A percentile compares a stretch with the other conserved stretches of the same genome.
Evolutionary conservation across 2,113 vertebrate genomes (phyloP).

Genomic region (Emydocephalus ijimae): DNA sequence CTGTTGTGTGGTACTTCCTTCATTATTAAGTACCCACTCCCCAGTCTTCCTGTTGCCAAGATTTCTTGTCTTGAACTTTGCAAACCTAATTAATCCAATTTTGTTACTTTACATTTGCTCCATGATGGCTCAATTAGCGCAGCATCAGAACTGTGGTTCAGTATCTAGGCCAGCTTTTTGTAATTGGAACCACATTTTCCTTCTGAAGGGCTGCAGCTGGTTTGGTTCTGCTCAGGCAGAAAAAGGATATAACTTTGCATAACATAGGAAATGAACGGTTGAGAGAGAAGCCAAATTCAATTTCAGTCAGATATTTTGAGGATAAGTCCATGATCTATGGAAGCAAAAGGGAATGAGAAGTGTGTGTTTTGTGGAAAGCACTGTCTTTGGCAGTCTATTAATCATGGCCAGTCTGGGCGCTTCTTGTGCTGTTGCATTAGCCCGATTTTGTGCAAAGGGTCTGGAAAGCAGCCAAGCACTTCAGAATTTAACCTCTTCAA

Average conservation of each 20-base stretch:
- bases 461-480: constrained; percentile 75
- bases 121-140: constrained; percentile 78
- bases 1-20: constrained; percentile 13
- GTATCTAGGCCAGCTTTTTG: constrained; percentile 69
- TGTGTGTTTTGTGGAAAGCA: constrained; percentile 72
- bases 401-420: constrained; percentile 72
- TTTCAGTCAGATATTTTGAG: constrained; percentile 85
- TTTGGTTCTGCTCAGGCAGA: constrained; percentile 85
- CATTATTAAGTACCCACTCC: neutral
- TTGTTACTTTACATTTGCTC: constrained; percentile 65
- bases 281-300: constrained; percentile 88
- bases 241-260: constrained; percentile 85
- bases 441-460: constrained; percentile 59
- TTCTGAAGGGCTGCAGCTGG: constrained; percentile 79
- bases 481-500: constrained; percentile 82
- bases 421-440: constrained; percentile 64
- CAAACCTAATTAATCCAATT: constrained; percentile 59
- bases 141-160: constrained; percentile 70
- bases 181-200: constrained; percentile 84
- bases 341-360: constrained; percentile 69
- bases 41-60: constrained; percentile 11
- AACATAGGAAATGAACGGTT: constrained; percentile 87
- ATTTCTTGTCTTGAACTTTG: constrained; percentile 47
- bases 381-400: constrained; percentile 79
- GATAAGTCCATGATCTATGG: constrained; percentile 80